Conservation (phyloP, 2,888 invertebrate species). For the Scaptomyza cyrtandrae region DNA sequence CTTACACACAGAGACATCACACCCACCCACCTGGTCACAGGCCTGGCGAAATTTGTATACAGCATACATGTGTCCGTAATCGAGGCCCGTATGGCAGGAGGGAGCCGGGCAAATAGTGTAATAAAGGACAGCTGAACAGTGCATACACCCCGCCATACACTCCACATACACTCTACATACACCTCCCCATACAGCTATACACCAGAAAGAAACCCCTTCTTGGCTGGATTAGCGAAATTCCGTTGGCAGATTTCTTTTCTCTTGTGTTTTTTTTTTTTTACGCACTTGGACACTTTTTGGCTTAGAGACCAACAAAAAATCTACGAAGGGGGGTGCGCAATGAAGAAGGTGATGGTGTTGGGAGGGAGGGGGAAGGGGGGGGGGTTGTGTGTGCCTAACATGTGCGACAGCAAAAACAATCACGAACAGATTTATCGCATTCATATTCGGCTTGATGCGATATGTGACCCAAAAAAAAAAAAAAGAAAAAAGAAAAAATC, state of each 20-base stretch:
- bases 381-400: conserved; percentile 32
- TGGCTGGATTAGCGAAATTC: conserved; percentile 77
- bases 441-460: conserved; percentile 80
- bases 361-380: neutral
- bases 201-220: conserved; percentile 1
- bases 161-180: neutral
- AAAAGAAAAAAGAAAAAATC: neutral
- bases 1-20: neutral
- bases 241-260: conserved; percentile 55
- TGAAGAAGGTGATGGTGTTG: neutral
- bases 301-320: conserved; percentile 8
- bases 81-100: conserved; percentile 16
- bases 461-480: conserved; percentile 57
- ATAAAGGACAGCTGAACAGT: conserved; percentile 73
- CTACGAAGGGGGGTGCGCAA: neutral
- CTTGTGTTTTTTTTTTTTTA: too few relatives aligned
- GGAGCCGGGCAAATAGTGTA: conserved; percentile 67
- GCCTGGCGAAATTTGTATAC: conserved; percentile 16
- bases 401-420: conserved; percentile 80
- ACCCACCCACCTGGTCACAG: conserved; percentile 66
- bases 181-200: neutral
- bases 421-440: conserved; percentile 83
- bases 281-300: conserved; percentile 70
- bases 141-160: neutral
- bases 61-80: conserved; percentile 63